Base-by-base conservation (phyloP, 2,113 vertebrate genomes). In the Lycaon pictus region DNA sequence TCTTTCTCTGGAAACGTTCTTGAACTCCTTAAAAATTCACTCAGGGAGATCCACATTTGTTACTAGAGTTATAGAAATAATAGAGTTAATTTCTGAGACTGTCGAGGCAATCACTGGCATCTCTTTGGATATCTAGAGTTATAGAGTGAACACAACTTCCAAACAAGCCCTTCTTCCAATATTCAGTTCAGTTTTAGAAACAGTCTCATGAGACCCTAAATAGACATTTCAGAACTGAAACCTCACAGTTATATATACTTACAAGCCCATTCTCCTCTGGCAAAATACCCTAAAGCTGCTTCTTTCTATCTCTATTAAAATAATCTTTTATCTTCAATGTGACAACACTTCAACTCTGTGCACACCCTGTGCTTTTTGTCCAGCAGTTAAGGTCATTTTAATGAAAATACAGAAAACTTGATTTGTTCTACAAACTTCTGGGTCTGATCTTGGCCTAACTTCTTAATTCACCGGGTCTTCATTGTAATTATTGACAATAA, bases 1-100 rank as follows among this genome's bases (percentile, higher is more conserved):
- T n/a, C 69, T 82, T 35, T 11, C 32, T 11, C 6, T 27, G 16
- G 91, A 90, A 95, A 86, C 15, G 72, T 86, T 55, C 35, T 71
- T 81, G 25, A 60, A 20, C 4, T 10, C 12, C 35, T 60, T 88
- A 82, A 96, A 96, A 94, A 55, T 79, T 56, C 35, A 94, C 7
- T 93, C 88, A 53, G 29, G 92, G 65, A 51, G 2, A 89, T 91
- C 10, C 89, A 10, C 93, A 82, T 90, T 67, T 56, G 5, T 63
- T 96, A n/a, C 23, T 88, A 20, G 6, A 3, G 9, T 72, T 37
- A 79, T 25, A 2, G 25, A 91, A 86, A 94, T 65, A 86, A 72
- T 43, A 43, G 43, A 43, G 43, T 92, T 86, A 58, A 89, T 72
- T 4, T 89, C 79, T 32, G 67, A 96, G 35, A 79, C 0, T 58